phyloP scores from a whole-genome alignment of 2,113 vertebrate genomes.

The Psilopsiagon aymara region DNA sequence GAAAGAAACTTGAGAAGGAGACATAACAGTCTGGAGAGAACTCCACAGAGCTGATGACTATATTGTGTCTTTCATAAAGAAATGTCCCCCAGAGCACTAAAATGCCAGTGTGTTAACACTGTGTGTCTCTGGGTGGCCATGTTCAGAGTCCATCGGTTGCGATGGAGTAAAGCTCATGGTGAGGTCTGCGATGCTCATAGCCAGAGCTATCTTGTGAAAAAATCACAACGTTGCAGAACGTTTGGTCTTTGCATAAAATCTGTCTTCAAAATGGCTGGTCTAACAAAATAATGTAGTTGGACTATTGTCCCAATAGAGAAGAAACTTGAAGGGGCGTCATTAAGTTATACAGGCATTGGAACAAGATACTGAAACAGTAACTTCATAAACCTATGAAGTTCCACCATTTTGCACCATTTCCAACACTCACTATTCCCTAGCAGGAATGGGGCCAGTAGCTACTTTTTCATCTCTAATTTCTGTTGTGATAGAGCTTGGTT shows the following conservation, averaged over 20 bases:
- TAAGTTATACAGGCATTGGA: background rate
- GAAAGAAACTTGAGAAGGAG: slow-evolving; percentile 64
- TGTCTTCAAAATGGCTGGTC: background rate
- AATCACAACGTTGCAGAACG: background rate
- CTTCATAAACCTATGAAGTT: background rate
- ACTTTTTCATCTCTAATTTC: background rate
- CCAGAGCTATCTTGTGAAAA: background rate
- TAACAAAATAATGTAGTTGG: background rate
- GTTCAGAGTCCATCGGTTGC: background rate
- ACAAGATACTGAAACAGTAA: background rate
- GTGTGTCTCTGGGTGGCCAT: background rate
- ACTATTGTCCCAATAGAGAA: background rate
- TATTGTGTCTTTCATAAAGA: slow-evolving; percentile 65
- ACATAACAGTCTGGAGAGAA: slow-evolving; percentile 67
- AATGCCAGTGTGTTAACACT: background rate
- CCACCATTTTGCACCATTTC: background rate
- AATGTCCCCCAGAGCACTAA: slow-evolving; percentile 14
- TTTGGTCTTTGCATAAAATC: background rate
- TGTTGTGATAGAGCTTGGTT: background rate
- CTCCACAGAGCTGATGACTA: slow-evolving; percentile 48
- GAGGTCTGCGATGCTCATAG: fast-evolving
- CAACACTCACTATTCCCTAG: background rate
- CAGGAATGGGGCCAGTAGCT: background rate
- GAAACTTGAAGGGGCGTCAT: fast-evolving
- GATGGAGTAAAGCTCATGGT: background rate